A percentile compares a stretch with the other conserved stretches of the same genome.
Evolutionary conservation across 2,888 invertebrate genomes (phyloP).

Genomic region (Parnassius smintheus): DNA sequence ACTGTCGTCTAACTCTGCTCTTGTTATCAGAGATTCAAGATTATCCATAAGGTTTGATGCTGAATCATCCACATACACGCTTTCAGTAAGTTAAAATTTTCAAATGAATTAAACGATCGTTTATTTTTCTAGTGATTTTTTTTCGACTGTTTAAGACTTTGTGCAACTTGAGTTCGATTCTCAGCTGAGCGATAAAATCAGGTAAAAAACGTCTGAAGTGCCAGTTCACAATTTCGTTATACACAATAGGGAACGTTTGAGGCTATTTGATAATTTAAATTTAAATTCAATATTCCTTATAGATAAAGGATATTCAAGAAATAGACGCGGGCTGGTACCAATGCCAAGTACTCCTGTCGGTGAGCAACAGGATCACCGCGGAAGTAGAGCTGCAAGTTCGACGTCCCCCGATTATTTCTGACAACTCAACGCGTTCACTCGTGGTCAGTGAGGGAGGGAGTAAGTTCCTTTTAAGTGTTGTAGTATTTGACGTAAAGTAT

Average conservation of each 20-base stretch:
- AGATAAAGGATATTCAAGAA: conserved; percentile 96
- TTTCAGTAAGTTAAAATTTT: conserved; percentile 77
- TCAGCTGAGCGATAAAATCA: no score
- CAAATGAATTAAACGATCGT: background rate
- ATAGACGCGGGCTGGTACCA: conserved; percentile 94
- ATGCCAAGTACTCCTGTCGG: conserved; percentile 91
- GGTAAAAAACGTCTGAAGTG: no score
- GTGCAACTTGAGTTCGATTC: no score
- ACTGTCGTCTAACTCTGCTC: conserved; percentile 90
- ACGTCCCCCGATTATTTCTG: conserved; percentile 95
- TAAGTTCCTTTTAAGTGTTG: conserved; percentile 45
- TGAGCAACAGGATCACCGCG: conserved; percentile 89
- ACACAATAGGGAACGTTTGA: no score
- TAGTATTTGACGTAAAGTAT: no score
- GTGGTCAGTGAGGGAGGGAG: conserved; percentile 88
- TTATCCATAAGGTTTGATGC: conserved; percentile 90
- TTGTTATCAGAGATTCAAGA: conserved; percentile 92
- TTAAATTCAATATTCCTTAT: conserved; percentile 27
- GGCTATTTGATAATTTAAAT: no score
- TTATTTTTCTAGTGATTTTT: no score
- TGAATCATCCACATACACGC: conserved; percentile 89
- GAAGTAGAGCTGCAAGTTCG: conserved; percentile 92
- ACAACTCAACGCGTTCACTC: conserved; percentile 93
- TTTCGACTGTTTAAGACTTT: no score
- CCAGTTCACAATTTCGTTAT: no score